Percentiles rank a stretch among this genome's conserved stretches.
phyloP scores from a whole-genome alignment of 2,113 vertebrate genomes.

The rabbit (Oryctolagus cuniculus) region DNA sequence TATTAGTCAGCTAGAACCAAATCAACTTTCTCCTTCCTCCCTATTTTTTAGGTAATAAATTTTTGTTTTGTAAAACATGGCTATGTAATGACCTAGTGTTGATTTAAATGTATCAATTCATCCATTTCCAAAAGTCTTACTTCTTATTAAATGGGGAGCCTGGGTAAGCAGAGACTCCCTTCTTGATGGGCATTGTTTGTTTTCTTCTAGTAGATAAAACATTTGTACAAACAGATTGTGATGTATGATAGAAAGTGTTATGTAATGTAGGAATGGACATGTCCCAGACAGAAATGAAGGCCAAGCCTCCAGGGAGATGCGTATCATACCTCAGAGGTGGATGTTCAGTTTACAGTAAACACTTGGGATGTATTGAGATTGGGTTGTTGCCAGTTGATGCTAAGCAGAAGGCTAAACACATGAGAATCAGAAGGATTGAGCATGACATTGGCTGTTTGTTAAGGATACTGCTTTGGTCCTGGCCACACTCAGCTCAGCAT shows the following conservation, averaged over 20 bases:
- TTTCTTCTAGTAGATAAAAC: background rate
- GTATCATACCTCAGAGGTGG: background rate
- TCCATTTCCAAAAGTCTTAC: background rate
- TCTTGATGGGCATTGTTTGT: background rate
- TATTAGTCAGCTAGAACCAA: background rate
- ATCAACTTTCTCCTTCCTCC: background rate
- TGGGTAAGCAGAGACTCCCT: background rate
- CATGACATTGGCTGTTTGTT: background rate
- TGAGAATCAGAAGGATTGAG: too few species aligned
- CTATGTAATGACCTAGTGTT: background rate
- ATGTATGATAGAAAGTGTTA: background rate
- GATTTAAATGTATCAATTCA: background rate
- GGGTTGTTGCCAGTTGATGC: background rate
- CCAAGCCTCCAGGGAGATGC: background rate
- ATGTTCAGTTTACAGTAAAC: rapidly evolving
- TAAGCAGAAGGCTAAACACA: background rate
- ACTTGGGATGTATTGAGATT: rapidly evolving
- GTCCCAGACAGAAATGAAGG: background rate
- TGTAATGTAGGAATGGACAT: background rate
- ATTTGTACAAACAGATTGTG: background rate
- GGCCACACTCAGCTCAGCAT: rapidly evolving
- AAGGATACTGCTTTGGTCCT: background rate
- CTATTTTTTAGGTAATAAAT: background rate
- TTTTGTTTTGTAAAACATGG: background rate
- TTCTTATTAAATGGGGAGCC: background rate